Conservation (phyloP, 92 coral and sea anemone species). For the Plumapathes pennacea region DNA sequence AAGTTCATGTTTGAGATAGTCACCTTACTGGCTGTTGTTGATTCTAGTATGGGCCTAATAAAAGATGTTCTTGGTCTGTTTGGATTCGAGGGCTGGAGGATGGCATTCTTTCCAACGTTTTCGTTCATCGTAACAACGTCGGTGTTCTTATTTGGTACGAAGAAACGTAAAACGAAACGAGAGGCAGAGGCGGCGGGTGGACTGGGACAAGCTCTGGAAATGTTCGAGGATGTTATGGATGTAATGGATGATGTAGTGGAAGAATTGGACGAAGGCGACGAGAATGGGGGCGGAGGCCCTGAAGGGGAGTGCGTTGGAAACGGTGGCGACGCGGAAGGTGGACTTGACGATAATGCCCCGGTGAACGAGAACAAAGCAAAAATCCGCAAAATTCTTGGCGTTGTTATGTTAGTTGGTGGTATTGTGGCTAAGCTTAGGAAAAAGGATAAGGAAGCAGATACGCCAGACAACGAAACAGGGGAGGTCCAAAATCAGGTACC, state of each 20-base stretch:
- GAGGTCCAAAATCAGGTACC: slow-evolving; percentile 1
- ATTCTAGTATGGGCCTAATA: slow-evolving; percentile 85
- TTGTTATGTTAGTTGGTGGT: slow-evolving; percentile 58
- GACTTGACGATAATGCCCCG: slow-evolving; percentile 12
- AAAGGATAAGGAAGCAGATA: slow-evolving; percentile 29
- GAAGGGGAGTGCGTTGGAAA: slow-evolving; percentile 19
- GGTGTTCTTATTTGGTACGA: slow-evolving; percentile 83
- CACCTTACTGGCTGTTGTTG: slow-evolving; percentile 81
- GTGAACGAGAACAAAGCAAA: slow-evolving; percentile 36
- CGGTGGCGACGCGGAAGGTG: slow-evolving; percentile 18
- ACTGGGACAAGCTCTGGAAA: slow-evolving; percentile 70
- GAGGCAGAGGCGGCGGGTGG: slow-evolving; percentile 73
- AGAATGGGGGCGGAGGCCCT: slow-evolving; percentile 24
- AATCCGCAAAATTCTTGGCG: slow-evolving; percentile 60
- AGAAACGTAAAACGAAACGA: slow-evolving; percentile 85
- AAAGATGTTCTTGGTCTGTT: slow-evolving; percentile 77
- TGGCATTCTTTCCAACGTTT: slow-evolving; percentile 87
- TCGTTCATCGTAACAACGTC: slow-evolving; percentile 78
- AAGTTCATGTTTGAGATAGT: slow-evolving; percentile 93
- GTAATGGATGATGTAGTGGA: slow-evolving; percentile 80
- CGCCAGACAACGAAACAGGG: background rate
- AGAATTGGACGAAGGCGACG: slow-evolving; percentile 58
- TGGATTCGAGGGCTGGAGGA: slow-evolving; percentile 80
- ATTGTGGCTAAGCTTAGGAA: slow-evolving; percentile 54
- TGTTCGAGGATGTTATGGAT: slow-evolving; percentile 65